A percentile compares a stretch with the other conserved stretches of the same genome.
Conservation (phyloP, 2,888 invertebrate species). For the Calliphora vomitoria region DNA sequence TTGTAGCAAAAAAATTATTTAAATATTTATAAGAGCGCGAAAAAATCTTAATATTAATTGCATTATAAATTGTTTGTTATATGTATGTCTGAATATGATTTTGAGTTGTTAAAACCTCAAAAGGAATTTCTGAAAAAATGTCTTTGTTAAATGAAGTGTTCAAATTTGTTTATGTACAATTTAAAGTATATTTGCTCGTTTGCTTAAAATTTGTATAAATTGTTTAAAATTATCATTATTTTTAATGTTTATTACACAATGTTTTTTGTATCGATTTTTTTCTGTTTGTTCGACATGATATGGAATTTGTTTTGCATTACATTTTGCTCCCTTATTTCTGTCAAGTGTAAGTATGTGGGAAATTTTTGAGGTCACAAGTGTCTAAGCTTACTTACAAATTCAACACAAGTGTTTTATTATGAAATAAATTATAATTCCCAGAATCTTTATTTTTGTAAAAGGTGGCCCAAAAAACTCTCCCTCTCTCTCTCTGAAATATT, state of each 20-base stretch:
- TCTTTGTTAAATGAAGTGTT: constrained; percentile 52
- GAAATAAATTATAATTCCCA: not conserved
- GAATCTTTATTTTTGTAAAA: too few species aligned
- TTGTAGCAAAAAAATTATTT: constrained; percentile 25
- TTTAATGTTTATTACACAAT: constrained; percentile 17
- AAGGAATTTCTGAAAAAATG: constrained; percentile 37
- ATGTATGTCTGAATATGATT: too few species aligned
- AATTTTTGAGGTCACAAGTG: not conserved
- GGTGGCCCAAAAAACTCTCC: too few species aligned
- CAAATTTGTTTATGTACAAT: constrained; percentile 33
- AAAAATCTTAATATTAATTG: constrained; percentile 1
- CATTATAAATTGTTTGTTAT: not conserved
- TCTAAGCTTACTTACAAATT: not conserved
- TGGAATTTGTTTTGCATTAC: not conserved
- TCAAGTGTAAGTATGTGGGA: not conserved
- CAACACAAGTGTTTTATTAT: not conserved
- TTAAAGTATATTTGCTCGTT: constrained; percentile 15
- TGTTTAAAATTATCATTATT: constrained; percentile 15
- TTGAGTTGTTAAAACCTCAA: constrained; percentile 31
- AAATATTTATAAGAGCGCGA: not conserved
- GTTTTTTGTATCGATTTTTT: not conserved
- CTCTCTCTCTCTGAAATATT: too few species aligned
- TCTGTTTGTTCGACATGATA: not conserved
- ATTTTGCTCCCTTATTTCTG: not conserved
- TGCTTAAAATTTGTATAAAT: constrained; percentile 1